Base-by-base conservation (phyloP, 2,797 vertebrate genomes). In the Smutsia gigantea region DNA sequence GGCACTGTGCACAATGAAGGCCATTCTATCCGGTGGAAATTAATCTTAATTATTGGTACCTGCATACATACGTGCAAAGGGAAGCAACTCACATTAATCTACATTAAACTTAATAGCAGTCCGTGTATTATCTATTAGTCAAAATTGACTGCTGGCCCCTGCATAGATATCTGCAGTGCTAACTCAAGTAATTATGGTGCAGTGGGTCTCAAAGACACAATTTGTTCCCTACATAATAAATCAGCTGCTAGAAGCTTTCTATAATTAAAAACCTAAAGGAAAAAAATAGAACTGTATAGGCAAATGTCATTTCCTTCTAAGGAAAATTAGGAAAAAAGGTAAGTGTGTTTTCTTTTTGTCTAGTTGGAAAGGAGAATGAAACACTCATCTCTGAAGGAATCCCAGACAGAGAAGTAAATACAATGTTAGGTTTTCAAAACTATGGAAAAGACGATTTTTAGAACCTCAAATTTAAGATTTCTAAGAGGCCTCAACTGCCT, bases 21-120 rank as follows among this genome's bases (percentile, higher is more conserved):
- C 98, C 98, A 98, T 98, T 98, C 98, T 98, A 98, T 98, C 98
- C 97, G 86, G 97, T 95, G 97, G 99, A 99, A 99, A 99, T 99
- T 99, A 99, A 99, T 99, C 99, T 99, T 99, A 99, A 99, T 99
- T 99, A 99, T 98, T 98, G 98, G 98, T 99, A 98, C 98, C 98
- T 98, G 98, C 98, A 98, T 98, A 98, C 96, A 98, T 98, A 99
- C 98, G 98, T 99, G 98, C 98, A 98, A 98, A 98, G 97, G 72
- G 97, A 98, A 99, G 98, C 99, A 99, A 99, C 98, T 98, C 98
- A 17, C 99, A 99, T 99, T 99, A 99, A 99, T 99, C 99, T 99
- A 99, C 98, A 99, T 99, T 99, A 99, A 98, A 98, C 97, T 96
- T 98, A 98, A 98, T 99, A 99, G 93, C 98, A 96, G 98, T 95